Evolutionary conservation across 1,140 invertebrate species (phyloP), one percentile per base, ranked within the genome.

Genomic region (Grapholita molesta): DNA sequence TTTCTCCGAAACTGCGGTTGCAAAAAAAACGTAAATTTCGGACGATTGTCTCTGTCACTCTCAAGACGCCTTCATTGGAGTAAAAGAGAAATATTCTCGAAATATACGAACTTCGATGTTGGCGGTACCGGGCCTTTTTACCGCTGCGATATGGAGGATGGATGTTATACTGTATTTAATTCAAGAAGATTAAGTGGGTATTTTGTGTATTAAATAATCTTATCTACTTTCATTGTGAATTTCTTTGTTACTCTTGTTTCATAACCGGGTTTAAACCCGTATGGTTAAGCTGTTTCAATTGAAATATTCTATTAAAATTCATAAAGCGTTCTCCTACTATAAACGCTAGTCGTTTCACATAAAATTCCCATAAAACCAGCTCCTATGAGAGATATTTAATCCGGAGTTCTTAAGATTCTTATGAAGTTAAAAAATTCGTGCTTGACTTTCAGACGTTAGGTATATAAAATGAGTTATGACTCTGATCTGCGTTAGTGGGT

Each of bases 401-500:
- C 42, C 42, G n/a, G 15, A 42, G 38, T 42, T 42, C 38, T 57
- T 57, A 57, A 61, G 24, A 30, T 61, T 61, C 30, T 61, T 30
- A 61, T 61, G 24, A 61, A 61, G 55, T 61, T 61, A 61, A 61
- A 61, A 61, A 15, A 48, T 21, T 61, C 55, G 25, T 25, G 24
- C 55, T 28, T 61, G 55, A 28, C 25, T 61, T 28, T 28, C n/a
- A 28, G 25, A 12, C 55, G 25, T 25, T 61, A n/a, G n/a, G n/a
- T n/a, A 15, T 61, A 61, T 61, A 32, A 61, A 61, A 61, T 32
- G 55, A 61, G 55, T 61, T 28, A 61, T 61, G 55, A 61, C 55
- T 15, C n/a, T 61, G 25, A 61, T 61, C 55, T 61, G 6, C 24
- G 12, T n/a, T 42, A 42, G 42, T 48, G 18, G 18, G 15, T 21